Percentiles rank a stretch among this genome's conserved stretches.
These are phyloP conservation scores for Hirtodrosophila confusa DNA, from an alignment of 2,888 invertebrate genomes.

Conservation along the genomic window DNA sequence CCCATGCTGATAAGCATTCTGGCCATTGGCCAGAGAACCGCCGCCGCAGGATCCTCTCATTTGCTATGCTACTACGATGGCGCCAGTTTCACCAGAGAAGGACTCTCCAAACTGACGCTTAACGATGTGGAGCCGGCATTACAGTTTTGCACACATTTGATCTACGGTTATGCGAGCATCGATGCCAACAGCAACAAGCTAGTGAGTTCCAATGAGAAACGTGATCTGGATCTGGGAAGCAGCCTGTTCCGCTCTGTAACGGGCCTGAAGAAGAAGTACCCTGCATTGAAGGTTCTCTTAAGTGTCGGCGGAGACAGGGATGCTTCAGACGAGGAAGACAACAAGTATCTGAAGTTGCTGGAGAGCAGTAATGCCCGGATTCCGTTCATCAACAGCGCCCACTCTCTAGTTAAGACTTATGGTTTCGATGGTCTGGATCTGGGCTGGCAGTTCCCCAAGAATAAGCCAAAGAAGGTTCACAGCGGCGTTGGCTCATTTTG, in stretches of 20 bases:
- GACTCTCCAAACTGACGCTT: slow-evolving; percentile 90
- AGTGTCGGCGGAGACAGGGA: slow-evolving; percentile 92
- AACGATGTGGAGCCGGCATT: slow-evolving; percentile 90
- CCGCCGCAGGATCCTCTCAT: slow-evolving; percentile 59
- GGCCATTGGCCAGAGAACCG: slow-evolving; percentile 59
- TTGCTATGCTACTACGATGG: slow-evolving; percentile 82
- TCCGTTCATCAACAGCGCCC: slow-evolving; percentile 91
- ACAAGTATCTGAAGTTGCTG: slow-evolving; percentile 89
- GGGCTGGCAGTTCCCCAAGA: slow-evolving; percentile 93
- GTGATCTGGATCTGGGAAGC: slow-evolving; percentile 90
- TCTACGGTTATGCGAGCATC: slow-evolving; percentile 92
- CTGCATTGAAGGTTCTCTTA: slow-evolving; percentile 89
- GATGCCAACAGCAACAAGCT: slow-evolving; percentile 89
- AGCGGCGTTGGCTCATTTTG: slow-evolving; percentile 88
- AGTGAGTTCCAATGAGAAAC: slow-evolving; percentile 88
- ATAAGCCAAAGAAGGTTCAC: slow-evolving; percentile 91
- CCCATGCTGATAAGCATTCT: slow-evolving; percentile 69
- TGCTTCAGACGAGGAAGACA: slow-evolving; percentile 86
- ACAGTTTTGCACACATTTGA: slow-evolving; percentile 90
- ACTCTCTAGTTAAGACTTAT: slow-evolving; percentile 89
- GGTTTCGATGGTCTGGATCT: slow-evolving; percentile 95
- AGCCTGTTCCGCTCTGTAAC: slow-evolving; percentile 90
- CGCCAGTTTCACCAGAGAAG: slow-evolving; percentile 79
- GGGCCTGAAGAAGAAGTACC: slow-evolving; percentile 88
- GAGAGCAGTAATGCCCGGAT: slow-evolving; percentile 90